Evolutionary conservation across 1,140 invertebrate genomes (phyloP).

Genomic region (Brachionus manjavacas): DNA sequence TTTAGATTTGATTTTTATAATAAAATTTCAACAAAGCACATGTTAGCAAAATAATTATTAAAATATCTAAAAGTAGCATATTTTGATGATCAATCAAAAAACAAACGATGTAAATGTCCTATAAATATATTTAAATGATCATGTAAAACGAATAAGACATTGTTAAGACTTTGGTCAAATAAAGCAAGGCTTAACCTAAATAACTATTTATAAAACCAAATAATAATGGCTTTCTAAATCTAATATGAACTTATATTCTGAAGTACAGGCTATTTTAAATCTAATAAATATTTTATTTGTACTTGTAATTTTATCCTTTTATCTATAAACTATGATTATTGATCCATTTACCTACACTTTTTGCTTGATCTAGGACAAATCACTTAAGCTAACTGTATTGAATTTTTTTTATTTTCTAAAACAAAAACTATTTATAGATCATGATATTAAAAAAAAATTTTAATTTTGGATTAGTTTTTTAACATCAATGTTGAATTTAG

Average conservation of each 20-base stretch:
- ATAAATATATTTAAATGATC: neutral
- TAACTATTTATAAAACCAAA: neutral
- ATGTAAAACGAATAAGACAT: neutral
- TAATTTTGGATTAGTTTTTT: neutral
- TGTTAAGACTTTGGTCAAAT: slow-evolving; percentile 15
- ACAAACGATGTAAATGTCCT: neutral
- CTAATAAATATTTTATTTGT: slow-evolving; percentile 8
- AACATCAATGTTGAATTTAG: neutral
- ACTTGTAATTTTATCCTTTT: slow-evolving; percentile 5
- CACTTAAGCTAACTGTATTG: neutral
- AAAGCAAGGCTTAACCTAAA: slow-evolving; percentile 21
- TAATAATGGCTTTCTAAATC: neutral
- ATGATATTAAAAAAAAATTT: neutral
- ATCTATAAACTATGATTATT: neutral
- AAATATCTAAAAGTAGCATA: neutral
- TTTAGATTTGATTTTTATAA: neutral
- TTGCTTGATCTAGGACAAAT: neutral
- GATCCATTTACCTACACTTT: neutral
- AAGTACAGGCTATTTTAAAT: neutral
- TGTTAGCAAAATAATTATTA: neutral
- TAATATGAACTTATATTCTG: neutral
- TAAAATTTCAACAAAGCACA: neutral
- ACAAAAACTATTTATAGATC: neutral
- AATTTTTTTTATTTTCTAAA: neutral
- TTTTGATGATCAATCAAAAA: neutral